Percentiles rank a stretch among this genome's conserved stretches.
Evolutionary conservation across 2,888 invertebrate species (phyloP).

Genomic region (Rhagonycha lutea): DNA sequence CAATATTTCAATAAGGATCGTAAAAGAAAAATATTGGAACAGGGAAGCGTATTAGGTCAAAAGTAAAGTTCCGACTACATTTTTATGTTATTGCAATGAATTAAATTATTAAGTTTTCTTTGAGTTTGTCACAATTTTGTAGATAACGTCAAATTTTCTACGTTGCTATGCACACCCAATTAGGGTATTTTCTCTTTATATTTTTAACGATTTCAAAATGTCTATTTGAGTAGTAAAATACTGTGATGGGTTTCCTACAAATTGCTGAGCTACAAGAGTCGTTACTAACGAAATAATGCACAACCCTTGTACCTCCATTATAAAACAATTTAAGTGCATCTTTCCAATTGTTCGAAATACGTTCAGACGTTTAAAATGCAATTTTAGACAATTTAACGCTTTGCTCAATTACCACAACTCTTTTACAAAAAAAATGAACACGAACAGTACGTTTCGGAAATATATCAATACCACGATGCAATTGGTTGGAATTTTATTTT

Average conservation of each 20-base stretch:
- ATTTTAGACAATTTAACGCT: not conserved
- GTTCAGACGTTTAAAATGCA: not conserved
- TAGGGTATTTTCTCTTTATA: not conserved
- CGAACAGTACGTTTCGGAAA: not conserved
- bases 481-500: not conserved
- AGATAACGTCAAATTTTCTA: not conserved
- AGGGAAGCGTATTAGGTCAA: not conserved
- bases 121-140: not conserved
- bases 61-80: not conserved
- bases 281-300: not conserved
- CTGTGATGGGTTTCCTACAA: not conserved
- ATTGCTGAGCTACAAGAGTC: not conserved
- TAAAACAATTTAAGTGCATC: not conserved
- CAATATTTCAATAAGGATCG: not conserved
- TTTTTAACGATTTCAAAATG: not conserved
- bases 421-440: not conserved
- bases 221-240: not conserved
- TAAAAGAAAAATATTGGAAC: not conserved
- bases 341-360: not conserved
- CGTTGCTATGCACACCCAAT: not conserved
- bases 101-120: not conserved
- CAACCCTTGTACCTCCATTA: not conserved
- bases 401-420: not conserved
- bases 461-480: not conserved
- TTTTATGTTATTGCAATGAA: not conserved